Evolutionary conservation across 2,797 vertebrate genomes (phyloP), one percentile per base, ranked within the genome.

Genomic region (Takifugu ocellatus): DNA sequence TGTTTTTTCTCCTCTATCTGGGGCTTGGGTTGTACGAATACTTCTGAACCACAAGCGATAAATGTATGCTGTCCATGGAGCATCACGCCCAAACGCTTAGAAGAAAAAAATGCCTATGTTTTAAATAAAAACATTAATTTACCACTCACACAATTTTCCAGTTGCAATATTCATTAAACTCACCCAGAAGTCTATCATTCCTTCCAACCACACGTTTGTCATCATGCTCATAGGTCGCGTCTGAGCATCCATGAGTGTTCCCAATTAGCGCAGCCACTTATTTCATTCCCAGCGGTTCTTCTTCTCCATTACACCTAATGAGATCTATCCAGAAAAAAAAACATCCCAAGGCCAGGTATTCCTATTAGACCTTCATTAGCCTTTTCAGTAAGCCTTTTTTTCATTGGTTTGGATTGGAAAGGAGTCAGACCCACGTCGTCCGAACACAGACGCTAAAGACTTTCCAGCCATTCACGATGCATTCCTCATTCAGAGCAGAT

Each of bases 261-360:
- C 78, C 80, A 77, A 72, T 84, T 79, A 79, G 61, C 67, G 60
- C 39, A 44, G 53, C 63, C 59, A 67, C 74, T 79, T 64, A 61
- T 65, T 79, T 64, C 45, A 49, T 47, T 77, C 74, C 77, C 70
- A 66, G 60, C 60, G 76, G 77, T 66, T 68, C 66, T 72, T 67
- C 53, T 63, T 79, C 75, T 75, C 54, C 75, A 73, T 83, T 79
- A 79, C 49, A 74, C 63, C 64, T 81, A 82, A 83, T 80, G 72
- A 86, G 70, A 63, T 72, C 67, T 58, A 64, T 72, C 75, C 49
- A 73, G 59, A 57, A 52, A 70, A 51, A 71, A 21, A 53, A 71
- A 68, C 48, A 64, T 72, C 58, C 46, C 55, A 66, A 51, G 57
- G 68, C 78, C 56, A 70, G 65, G 54, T 70, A 60, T 51, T 70